A percentile compares a stretch with the other conserved stretches of the same genome.
These are phyloP conservation scores for Agrypnus murinus DNA, from an alignment of 2,888 invertebrate genomes.

Conservation along the genomic window DNA sequence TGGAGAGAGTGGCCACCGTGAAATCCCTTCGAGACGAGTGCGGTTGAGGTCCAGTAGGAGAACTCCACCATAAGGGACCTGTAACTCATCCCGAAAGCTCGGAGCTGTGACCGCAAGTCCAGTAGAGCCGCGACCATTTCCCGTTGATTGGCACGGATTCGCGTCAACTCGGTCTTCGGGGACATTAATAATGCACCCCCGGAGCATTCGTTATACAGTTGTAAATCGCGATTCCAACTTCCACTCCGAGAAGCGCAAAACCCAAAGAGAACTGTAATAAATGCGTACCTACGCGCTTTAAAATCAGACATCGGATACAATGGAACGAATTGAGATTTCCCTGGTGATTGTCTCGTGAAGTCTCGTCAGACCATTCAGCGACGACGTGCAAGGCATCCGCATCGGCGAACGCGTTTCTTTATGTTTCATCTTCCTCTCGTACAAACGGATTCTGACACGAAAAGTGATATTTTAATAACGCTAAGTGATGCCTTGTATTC, in stretches of 20 bases:
- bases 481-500: conserved; percentile 49
- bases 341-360: conserved; percentile 54
- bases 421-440: conserved; percentile 37
- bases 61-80: conserved; percentile 57
- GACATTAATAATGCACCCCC: conserved; percentile 69
- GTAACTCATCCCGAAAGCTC: conserved; percentile 68
- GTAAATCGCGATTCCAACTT: conserved; percentile 55
- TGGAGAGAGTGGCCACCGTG: conserved; percentile 7
- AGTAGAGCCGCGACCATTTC: conserved; percentile 59
- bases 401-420: conserved; percentile 48
- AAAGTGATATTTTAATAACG: conserved; percentile 57
- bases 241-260: conserved; percentile 20
- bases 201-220: conserved; percentile 66
- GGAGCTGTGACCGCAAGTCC: conserved; percentile 58
- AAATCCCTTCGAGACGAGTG: conserved; percentile 27
- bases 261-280: conserved; percentile 40
- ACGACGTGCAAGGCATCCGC: conserved; percentile 54
- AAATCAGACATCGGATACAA: conserved; percentile 55
- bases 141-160: conserved; percentile 69
- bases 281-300: conserved; percentile 48
- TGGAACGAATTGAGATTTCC: conserved; percentile 58
- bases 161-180: conserved; percentile 68
- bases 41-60: conserved; percentile 23
- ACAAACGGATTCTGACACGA: conserved; percentile 53
- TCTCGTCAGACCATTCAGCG: conserved; percentile 53